phyloP scores from a whole-genome alignment of 2,888 invertebrate genomes.

The Phania funesta region DNA sequence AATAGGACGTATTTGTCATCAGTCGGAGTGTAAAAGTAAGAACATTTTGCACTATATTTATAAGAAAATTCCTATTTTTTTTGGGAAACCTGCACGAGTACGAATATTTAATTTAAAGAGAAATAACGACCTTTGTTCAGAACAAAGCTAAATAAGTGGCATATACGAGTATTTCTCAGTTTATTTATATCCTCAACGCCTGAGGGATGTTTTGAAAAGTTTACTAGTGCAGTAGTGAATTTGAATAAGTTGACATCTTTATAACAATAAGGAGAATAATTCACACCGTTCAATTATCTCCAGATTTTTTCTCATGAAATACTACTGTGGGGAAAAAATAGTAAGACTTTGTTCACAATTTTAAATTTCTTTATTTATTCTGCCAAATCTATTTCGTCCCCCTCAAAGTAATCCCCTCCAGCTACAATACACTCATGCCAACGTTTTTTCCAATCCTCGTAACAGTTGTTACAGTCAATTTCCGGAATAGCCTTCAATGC shows the following conservation, averaged over 20 bases:
- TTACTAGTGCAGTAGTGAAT: not conserved
- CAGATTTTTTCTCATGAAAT: too few relatives aligned
- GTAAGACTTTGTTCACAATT: too few relatives aligned
- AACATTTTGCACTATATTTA: not conserved
- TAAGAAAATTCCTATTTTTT: not conserved
- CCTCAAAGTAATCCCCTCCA: too few relatives aligned
- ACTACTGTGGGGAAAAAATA: too few relatives aligned
- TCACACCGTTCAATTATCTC: too few relatives aligned
- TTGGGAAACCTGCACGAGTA: conserved; percentile 4
- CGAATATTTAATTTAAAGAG: conserved; percentile 12
- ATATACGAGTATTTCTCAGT: not conserved
- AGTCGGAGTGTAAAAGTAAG: not conserved
- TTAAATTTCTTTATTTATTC: too few relatives aligned
- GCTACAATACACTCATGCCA: too few relatives aligned
- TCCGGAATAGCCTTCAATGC: too few relatives aligned
- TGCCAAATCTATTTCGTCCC: too few relatives aligned
- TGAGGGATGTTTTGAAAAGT: not conserved
- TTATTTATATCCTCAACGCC: not conserved
- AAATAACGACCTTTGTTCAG: conserved; percentile 12
- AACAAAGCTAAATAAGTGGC: not conserved
- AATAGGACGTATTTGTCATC: conserved; percentile 63
- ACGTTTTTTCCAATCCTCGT: too few relatives aligned
- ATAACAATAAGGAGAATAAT: not conserved
- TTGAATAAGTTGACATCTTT: not conserved
- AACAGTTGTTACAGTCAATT: too few relatives aligned